Evolutionary conservation across 2,113 vertebrate genomes (phyloP).

Genomic region (Lycaon pictus): DNA sequence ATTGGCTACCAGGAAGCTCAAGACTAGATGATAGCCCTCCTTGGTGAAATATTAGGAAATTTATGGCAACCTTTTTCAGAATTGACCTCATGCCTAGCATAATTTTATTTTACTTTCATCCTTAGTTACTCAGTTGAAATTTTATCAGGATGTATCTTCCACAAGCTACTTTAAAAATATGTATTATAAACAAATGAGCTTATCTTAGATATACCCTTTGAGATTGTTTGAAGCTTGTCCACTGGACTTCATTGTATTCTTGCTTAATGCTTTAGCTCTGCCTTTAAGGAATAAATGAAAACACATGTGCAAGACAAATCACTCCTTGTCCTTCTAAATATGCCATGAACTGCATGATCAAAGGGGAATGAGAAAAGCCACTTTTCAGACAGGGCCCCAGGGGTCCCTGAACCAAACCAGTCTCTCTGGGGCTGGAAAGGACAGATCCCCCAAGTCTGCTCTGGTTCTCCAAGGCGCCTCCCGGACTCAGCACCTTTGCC

Average conservation of each 20-base stretch:
- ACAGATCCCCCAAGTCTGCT: conserved; percentile 51
- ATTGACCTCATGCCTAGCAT: neutral
- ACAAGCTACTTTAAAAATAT: neutral
- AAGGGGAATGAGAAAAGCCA: conserved; percentile 75
- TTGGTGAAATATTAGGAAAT: neutral
- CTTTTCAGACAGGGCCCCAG: conserved; percentile 72
- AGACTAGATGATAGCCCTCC: neutral
- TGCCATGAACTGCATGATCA: conserved; percentile 77
- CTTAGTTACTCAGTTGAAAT: neutral
- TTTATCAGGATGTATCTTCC: neutral
- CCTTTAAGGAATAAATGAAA: conserved; percentile 76
- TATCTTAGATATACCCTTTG: neutral
- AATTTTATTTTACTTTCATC: neutral
- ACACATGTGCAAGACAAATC: conserved; percentile 80
- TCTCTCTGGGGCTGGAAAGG: conserved; percentile 56
- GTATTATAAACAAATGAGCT: neutral
- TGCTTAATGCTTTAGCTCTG: conserved; percentile 54
- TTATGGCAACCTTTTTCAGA: neutral
- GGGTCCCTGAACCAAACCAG: conserved; percentile 59
- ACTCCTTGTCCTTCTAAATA: conserved; percentile 80
- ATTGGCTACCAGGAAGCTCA: conserved; percentile 9
- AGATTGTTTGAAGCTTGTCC: conserved; percentile 34
- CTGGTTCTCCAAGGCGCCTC: conserved; percentile 24
- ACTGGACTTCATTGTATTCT: neutral
- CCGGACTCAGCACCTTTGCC: conserved; percentile 69